phyloP scores from a whole-genome alignment of 2,888 invertebrate genomes.

The Sisyra terminalis region DNA sequence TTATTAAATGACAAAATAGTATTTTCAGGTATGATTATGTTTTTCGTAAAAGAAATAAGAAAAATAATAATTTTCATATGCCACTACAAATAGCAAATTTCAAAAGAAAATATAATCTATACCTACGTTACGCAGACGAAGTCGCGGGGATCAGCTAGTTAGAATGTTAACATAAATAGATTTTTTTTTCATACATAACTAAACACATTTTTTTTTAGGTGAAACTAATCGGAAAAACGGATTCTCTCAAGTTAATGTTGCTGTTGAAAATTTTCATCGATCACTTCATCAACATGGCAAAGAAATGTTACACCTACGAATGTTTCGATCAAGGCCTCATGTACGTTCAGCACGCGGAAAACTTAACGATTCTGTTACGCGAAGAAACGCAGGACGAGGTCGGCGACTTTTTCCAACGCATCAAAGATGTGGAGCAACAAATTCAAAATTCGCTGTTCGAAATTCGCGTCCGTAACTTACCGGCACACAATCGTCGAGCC shows the following conservation, averaged over 20 bases:
- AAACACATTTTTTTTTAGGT: slow-evolving; percentile 20
- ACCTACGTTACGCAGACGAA: too few species aligned
- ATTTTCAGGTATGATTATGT: too few species aligned
- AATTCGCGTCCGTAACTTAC: too few species aligned
- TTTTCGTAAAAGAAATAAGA: too few species aligned
- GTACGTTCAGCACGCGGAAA: slow-evolving; percentile 52
- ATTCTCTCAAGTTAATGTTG: slow-evolving; percentile 38
- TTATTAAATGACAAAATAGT: too few species aligned
- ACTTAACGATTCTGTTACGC: slow-evolving; percentile 42
- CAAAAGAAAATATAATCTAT: too few species aligned
- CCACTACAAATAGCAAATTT: too few species aligned
- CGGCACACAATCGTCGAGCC: neutral
- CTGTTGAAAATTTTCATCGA: slow-evolving; percentile 53
- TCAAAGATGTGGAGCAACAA: slow-evolving; percentile 33
- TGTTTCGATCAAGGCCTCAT: slow-evolving; percentile 42
- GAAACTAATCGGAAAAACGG: slow-evolving; percentile 31
- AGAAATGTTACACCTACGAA: slow-evolving; percentile 41
- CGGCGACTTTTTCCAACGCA: slow-evolving; percentile 33
- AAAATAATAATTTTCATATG: too few species aligned
- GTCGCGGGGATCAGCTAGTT: too few species aligned
- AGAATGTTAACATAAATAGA: too few species aligned
- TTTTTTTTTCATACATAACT: too few species aligned
- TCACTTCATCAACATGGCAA: slow-evolving; percentile 54
- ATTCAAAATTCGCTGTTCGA: slow-evolving; percentile 19
- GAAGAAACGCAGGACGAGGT: slow-evolving; percentile 39